Conservation (phyloP, 1,140 invertebrate genomes). For the Archivesica marissinica region DNA sequence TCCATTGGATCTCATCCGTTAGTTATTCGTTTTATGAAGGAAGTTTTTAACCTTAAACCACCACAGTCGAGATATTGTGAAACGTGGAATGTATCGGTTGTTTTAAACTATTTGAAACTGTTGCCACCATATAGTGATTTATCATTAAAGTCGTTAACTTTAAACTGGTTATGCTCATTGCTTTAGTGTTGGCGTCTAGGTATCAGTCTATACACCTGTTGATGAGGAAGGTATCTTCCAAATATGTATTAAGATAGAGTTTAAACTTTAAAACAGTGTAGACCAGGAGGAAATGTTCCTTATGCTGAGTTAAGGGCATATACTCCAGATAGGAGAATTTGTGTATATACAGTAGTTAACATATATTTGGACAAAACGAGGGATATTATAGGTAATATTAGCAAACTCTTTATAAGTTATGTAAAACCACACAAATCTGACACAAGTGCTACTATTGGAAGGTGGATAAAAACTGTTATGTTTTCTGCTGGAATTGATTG, state of each 20-base stretch:
- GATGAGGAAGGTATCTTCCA: not conserved
- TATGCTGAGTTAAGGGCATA: not conserved
- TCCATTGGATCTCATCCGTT: slow-evolving; percentile 48
- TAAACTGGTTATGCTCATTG: slow-evolving; percentile 31
- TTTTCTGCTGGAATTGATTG: slow-evolving; percentile 13
- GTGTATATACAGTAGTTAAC: slow-evolving; percentile 19
- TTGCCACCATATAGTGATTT: not conserved
- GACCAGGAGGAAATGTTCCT: not conserved
- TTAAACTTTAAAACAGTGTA: slow-evolving; percentile 41
- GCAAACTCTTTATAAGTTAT: slow-evolving; percentile 34
- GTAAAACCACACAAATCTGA: slow-evolving; percentile 29
- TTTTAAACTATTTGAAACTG: slow-evolving; percentile 40
- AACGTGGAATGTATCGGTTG: slow-evolving; percentile 55
- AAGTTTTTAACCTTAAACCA: slow-evolving; percentile 58
- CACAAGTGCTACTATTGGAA: not conserved
- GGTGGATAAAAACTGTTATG: slow-evolving; percentile 40
- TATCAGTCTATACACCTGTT: slow-evolving; percentile 25
- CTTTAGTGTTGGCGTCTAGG: slow-evolving; percentile 16
- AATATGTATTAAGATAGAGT: not conserved
- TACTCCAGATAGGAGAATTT: slow-evolving; percentile 25
- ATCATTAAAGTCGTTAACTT: slow-evolving; percentile 38
- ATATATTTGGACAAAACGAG: slow-evolving; percentile 5
- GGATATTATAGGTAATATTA: not conserved
- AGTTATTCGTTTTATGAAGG: slow-evolving; percentile 46
- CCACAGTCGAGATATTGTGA: slow-evolving; percentile 39